Base-by-base conservation (phyloP, 2,888 invertebrate genomes). In the Chrysolina americana region DNA sequence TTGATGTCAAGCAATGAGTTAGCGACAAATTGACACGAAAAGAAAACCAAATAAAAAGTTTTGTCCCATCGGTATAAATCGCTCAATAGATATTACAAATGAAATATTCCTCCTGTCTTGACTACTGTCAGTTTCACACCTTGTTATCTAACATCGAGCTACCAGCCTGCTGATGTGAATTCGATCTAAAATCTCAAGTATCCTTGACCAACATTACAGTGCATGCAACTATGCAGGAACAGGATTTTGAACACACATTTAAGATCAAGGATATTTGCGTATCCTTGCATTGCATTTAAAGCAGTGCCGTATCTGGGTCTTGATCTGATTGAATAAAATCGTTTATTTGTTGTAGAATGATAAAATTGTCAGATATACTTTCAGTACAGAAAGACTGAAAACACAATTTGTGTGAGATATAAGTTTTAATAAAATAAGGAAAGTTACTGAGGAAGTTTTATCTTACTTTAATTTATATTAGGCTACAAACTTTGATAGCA, bases 171-270 rank as follows among this genome's bases (percentile, higher is more conserved):
- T 59, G 36, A 36, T 36, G 59, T 36, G 28, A 59, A 15, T 65
- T 66, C 36, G 50, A 66, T 48, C 28, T 66, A 17, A 66, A 66
- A 66, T 66, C 48, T 9, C 68, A 15, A 41, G 23, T 59, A 71
- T 75, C 75, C 75, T 75, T 75, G 75, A 75, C 75, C 71, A 65
- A 64, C 56, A 70, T 75, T 59, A 41, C 64, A 47, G 63, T 69
- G 69, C 71, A 75, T 68, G 36, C 19, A 59, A 65, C 65, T 65
- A 68, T 71, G 69, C 76, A 76, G 74, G 76, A 76, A 76, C 74
- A 76, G 76, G 74, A 76, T 76, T 76, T 74, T 28, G 56, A 68
- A 68, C 17, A 53, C 23, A 41, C 53, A 17, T 68, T 53, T 53
- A 68, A 41, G 68, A 68, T 68, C 53, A 48, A 68, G 68, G 68